phyloP scores from a whole-genome alignment of 2,797 vertebrate genomes.

The Anguilla anguilla region DNA sequence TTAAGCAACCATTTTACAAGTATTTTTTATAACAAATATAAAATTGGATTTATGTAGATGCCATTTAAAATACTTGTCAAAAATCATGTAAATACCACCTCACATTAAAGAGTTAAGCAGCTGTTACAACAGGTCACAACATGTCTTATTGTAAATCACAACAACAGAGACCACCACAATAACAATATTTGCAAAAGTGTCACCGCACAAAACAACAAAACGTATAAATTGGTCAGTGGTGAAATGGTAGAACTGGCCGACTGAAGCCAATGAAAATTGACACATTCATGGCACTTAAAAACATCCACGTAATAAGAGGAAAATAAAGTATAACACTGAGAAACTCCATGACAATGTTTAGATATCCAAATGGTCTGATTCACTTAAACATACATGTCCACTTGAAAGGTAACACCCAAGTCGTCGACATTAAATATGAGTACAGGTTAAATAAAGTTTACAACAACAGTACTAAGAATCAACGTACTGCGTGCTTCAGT shows the following conservation, averaged over 20 bases:
- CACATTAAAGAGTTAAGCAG: constrained; percentile 78
- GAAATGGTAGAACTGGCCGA: constrained; percentile 29
- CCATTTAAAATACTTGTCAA: constrained; percentile 72
- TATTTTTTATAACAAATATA: constrained; percentile 73
- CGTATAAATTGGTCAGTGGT: constrained; percentile 19
- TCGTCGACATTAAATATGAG: neutral
- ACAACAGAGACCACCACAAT: constrained; percentile 65
- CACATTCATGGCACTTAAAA: neutral
- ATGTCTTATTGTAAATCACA: constrained; percentile 62
- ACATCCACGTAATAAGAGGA: constrained; percentile 1
- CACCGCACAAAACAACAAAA: constrained; percentile 37
- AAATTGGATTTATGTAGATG: constrained; percentile 76
- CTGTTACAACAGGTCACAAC: constrained; percentile 71
- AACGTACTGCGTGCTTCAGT: neutral
- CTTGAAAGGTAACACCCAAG: constrained; percentile 17
- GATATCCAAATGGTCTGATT: constrained; percentile 27
- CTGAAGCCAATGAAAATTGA: constrained; percentile 7
- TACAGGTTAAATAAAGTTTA: constrained; percentile 10
- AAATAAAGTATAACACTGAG: constrained; percentile 24
- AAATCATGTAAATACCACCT: constrained; percentile 79
- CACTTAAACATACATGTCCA: constrained; percentile 5
- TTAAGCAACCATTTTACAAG: constrained; percentile 76
- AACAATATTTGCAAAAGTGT: constrained; percentile 38
- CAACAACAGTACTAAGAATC: constrained; percentile 4
- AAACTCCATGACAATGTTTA: constrained; percentile 14